Conservation (phyloP, 2,797 vertebrate species). For the Lindbergichthys nudifrons region DNA sequence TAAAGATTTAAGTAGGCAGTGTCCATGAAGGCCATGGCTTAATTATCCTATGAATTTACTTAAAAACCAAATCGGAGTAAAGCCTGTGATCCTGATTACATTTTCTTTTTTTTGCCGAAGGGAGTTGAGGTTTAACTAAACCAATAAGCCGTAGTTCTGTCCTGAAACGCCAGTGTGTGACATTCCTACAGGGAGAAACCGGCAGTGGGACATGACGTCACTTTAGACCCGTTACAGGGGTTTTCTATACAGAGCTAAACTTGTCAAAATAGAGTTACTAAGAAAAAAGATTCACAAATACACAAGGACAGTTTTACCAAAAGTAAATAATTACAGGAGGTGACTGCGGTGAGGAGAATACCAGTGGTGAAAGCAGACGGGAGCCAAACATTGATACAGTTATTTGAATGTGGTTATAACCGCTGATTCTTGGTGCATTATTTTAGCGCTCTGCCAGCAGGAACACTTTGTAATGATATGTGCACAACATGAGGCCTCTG, state of each 20-base stretch:
- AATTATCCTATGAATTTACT: background rate
- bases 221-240: background rate
- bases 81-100: background rate
- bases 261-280: background rate
- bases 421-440: background rate
- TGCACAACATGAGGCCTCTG: background rate
- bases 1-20: background rate
- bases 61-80: background rate
- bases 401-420: background rate
- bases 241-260: background rate
- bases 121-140: constrained; percentile 9
- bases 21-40: background rate
- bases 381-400: background rate
- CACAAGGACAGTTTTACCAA: background rate
- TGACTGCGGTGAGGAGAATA: background rate
- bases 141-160: constrained; percentile 22
- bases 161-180: constrained; percentile 45
- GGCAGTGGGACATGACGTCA: constrained; percentile 15
- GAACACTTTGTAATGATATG: constrained; percentile 1
- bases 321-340: background rate
- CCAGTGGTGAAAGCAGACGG: background rate
- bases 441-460: background rate
- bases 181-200: constrained; percentile 45
- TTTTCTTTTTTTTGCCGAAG: background rate
- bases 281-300: background rate